Percentiles rank a stretch among this genome's conserved stretches.
Conservation (phyloP, 2,113 vertebrate species). For the Aspidoscelis tigris region DNA sequence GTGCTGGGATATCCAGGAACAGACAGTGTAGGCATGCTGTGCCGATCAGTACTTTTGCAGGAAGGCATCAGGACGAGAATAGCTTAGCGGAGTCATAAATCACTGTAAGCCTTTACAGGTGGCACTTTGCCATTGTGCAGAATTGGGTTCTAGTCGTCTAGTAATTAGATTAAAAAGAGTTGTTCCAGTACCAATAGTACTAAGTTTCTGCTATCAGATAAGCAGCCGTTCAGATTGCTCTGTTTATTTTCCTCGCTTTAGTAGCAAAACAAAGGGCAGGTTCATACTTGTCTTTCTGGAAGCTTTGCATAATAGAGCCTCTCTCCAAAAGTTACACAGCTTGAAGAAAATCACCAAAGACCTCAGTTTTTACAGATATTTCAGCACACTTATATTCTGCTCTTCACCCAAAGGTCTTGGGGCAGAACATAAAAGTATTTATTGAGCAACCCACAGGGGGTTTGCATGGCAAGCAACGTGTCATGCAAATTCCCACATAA, state of each 20-base stretch:
- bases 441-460: no score
- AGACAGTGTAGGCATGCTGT: background rate
- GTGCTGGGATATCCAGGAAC: background rate
- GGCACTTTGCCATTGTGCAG: background rate
- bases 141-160: slow-evolving; percentile 31
- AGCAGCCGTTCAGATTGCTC: background rate
- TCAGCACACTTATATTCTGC: no score
- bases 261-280: no score
- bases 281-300: no score
- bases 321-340: no score
- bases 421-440: no score
- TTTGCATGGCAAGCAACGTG: no score
- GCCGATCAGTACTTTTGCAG: background rate
- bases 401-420: no score
- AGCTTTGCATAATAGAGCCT: no score
- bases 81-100: slow-evolving; percentile 21
- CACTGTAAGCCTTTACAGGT: background rate
- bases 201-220: slow-evolving; percentile 39
- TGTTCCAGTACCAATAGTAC: slow-evolving; percentile 43
- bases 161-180: rapidly evolving
- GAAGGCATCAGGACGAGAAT: rapidly evolving
- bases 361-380: no score
- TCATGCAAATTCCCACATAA: no score
- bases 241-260: background rate
- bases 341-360: no score